Conservation (phyloP, 2,113 vertebrate genomes). For the mouse (Mus musculus) region GRCm39 chr2:122232501-122233000, state of each 20-base stretch:
- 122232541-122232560: neutral
- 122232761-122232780: neutral
- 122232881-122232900: neutral
- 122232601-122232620: slow-evolving; percentile 27
- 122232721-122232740: neutral
- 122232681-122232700: too few relatives aligned
- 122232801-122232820: neutral
- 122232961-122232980: neutral
- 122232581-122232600: slow-evolving; percentile 27
- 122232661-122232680: neutral
- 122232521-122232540: neutral
- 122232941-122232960: rapidly evolving
- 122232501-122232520: neutral
- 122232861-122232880: neutral
- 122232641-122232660: neutral
- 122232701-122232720: neutral
- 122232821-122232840: neutral
- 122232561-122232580: slow-evolving; percentile 3
- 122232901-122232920: neutral
- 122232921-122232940: neutral
- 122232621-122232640: neutral
- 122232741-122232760: neutral
- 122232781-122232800: neutral
- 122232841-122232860: neutral
- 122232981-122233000: neutral